Base-by-base conservation (phyloP, 2,113 vertebrate species). In the Motacilla alba region DNA sequence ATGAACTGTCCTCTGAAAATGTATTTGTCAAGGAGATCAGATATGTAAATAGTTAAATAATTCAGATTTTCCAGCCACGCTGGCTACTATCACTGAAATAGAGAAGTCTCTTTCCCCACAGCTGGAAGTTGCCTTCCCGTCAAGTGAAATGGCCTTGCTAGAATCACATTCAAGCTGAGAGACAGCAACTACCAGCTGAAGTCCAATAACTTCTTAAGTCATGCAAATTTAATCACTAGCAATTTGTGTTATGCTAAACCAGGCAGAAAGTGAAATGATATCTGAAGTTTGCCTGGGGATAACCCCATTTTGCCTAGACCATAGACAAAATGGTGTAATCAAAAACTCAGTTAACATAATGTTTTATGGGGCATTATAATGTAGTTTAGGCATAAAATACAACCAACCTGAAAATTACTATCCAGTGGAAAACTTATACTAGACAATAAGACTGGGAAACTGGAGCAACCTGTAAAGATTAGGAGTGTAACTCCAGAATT, bases 181-280 rank as follows among this genome's bases (percentile, higher is more conserved):
- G 94, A 64, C 44, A 75, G 73, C 76, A 94, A 95, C 86, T 94
- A 86, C 73, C 92, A 94, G 93, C 92, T 92, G 76, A 97, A 95
- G 94, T 93, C 95, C 77, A 97, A 94, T 94, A 96, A 82, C 93
- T 96, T 90, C 91, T 93, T 93, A 93, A 96, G 94, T 93, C 94
- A 83, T 87, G 86, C 80, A 90, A 90, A 96, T 95, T 93, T 96
- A 95, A 96, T 96, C 88, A 90, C 94, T 75, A 60, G 87, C 86
- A 94, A 94, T 92, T 92, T 93, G 76, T 95, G 90, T 90, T 93
- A 95, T 84, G 88, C 88, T 95, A 95, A 95, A 96, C 77, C 95
- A 97, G 91, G 70, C 93, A 96, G 91, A 96, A 96, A 91, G 91
- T 69, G 70, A 96, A 97, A 94, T 56, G 79, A 33, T 90, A 87